A percentile compares a stretch with the other conserved stretches of the same genome.
Conservation (phyloP, 2,888 invertebrate species). For the Itoplectis maculator region DNA sequence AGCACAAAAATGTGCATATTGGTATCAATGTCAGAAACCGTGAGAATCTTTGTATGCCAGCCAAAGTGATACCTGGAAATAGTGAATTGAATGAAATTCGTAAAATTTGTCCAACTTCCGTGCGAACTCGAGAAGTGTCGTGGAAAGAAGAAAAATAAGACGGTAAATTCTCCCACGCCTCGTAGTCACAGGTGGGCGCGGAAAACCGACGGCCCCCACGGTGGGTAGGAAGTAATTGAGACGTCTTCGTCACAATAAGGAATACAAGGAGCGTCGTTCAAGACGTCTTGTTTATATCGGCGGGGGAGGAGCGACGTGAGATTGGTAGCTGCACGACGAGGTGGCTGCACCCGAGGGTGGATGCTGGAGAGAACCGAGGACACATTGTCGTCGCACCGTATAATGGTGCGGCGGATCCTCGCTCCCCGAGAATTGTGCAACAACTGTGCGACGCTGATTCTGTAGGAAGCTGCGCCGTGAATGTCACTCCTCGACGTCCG, state of each 20-base stretch:
- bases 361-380: constrained; percentile 32
- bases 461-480: constrained; percentile 9
- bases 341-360: constrained; percentile 34
- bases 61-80: neutral
- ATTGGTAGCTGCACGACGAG: constrained; percentile 61
- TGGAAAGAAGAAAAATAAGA: neutral
- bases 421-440: constrained; percentile 32
- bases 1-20: too few species aligned
- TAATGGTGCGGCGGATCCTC: constrained; percentile 41
- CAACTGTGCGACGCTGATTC: neutral
- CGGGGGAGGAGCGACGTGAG: constrained; percentile 34
- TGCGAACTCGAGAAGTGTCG: constrained; percentile 4
- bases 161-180: constrained; percentile 60
- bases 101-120: constrained; percentile 2
- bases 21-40: too few species aligned
- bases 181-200: constrained; percentile 60
- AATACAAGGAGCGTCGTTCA: constrained; percentile 48
- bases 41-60: too few species aligned
- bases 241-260: constrained; percentile 68
- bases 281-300: constrained; percentile 32
- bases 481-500: constrained; percentile 9
- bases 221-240: constrained; percentile 78
- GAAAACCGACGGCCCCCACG: constrained; percentile 36
- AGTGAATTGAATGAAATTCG: too few species aligned
- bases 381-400: constrained; percentile 70